phyloP scores from a whole-genome alignment of 37 sponge, comb jelly and placozoan genomes.

The Halisarca cf. caerulea region DNA sequence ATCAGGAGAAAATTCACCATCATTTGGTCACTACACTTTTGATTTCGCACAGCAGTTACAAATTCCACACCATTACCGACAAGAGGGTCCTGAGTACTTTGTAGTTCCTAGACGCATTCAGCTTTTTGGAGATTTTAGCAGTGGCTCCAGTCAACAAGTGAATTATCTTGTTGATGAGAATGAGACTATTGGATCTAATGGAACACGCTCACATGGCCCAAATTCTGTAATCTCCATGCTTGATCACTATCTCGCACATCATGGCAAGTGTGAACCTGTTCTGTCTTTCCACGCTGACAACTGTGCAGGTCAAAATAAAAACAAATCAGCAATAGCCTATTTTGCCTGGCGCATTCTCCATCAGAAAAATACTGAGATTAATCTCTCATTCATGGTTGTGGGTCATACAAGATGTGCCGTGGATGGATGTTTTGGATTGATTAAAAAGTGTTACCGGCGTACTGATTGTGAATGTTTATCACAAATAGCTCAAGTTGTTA shows the following conservation, averaged over 20 bases:
- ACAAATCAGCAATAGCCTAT: neutral
- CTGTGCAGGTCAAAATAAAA: neutral
- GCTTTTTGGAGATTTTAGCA: conserved; percentile 30
- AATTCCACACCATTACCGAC: conserved; percentile 35
- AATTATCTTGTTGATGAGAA: conserved; percentile 36
- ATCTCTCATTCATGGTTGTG: neutral
- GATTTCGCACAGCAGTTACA: conserved; percentile 33
- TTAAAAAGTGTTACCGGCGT: neutral
- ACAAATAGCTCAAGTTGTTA: neutral
- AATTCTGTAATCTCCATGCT: conserved; percentile 34
- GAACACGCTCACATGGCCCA: conserved; percentile 18
- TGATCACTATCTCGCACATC: conserved; percentile 27
- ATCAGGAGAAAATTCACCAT: neutral
- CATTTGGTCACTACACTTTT: conserved; percentile 43
- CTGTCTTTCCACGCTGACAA: neutral
- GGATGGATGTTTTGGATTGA: neutral
- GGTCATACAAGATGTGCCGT: neutral
- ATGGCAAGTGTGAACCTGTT: conserved; percentile 10
- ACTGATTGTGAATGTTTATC: neutral
- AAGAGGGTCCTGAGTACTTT: conserved; percentile 29
- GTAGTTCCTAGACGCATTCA: conserved; percentile 3
- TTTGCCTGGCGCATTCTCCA: neutral
- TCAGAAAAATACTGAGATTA: neutral
- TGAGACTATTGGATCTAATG: conserved; percentile 33
- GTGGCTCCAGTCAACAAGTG: conserved; percentile 7